Percentiles rank a stretch among this genome's conserved stretches.
These are phyloP conservation scores for Cyaniris semiargus DNA, from an alignment of 2,888 invertebrate species.

Conservation along the genomic window DNA sequence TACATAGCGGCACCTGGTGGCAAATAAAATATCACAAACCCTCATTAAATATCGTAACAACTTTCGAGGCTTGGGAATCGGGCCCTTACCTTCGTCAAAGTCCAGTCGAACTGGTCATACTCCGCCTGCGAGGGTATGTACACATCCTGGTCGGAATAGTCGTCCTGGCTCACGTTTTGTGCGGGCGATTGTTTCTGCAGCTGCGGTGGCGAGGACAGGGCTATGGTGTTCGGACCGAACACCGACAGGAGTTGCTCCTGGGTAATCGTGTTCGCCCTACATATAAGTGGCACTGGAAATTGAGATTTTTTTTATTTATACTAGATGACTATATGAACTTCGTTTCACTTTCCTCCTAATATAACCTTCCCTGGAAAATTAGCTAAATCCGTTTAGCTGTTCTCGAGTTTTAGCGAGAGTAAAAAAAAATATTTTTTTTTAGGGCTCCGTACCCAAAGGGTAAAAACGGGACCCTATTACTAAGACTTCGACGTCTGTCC, in stretches of 20 bases:
- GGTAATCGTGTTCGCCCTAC: conserved; percentile 21
- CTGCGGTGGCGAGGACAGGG: background rate
- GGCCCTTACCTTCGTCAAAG: conserved; percentile 78
- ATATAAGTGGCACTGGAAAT: conserved; percentile 29
- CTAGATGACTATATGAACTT: background rate
- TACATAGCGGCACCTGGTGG: too few species aligned
- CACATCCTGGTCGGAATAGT: conserved; percentile 56
- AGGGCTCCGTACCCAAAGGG: too few species aligned
- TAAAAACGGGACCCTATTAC: too few species aligned
- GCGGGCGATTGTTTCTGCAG: conserved; percentile 50
- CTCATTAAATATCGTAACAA: too few species aligned
- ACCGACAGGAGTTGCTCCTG: conserved; percentile 34
- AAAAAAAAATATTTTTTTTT: too few species aligned
- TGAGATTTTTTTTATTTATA: background rate
- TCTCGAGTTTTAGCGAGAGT: too few species aligned
- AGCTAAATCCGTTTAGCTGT: too few species aligned
- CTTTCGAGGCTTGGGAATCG: too few species aligned
- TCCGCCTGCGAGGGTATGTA: conserved; percentile 55
- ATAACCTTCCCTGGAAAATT: too few species aligned
- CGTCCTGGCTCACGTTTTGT: conserved; percentile 53
- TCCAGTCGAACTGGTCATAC: conserved; percentile 85
- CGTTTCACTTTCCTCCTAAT: too few species aligned
- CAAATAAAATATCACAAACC: too few species aligned
- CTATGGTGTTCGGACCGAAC: conserved; percentile 37
- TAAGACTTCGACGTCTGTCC: too few species aligned